Evolutionary conservation across 2,113 vertebrate species (phyloP).

Genomic region (Apteryx owenii): DNA sequence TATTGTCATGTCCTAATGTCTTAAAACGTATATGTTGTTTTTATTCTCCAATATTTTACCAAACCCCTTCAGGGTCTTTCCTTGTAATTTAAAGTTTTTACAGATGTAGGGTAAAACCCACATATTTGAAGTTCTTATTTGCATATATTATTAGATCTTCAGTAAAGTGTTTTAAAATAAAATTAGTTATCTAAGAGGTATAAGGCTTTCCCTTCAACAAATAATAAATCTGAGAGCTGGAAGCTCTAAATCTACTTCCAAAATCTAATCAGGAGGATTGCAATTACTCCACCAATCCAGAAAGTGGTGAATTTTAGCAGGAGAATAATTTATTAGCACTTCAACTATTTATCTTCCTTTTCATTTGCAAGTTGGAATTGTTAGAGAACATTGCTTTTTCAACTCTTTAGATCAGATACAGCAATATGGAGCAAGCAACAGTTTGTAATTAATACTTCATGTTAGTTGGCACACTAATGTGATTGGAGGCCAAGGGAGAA

Average conservation of each 20-base stretch:
- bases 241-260: not conserved
- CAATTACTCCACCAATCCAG: not conserved
- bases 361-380: not conserved
- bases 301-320: not conserved
- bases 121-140: not conserved
- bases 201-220: not conserved
- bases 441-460: not conserved
- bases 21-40: not conserved
- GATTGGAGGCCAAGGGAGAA: not conserved
- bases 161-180: not conserved
- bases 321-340: not conserved
- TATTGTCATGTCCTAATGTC: not conserved
- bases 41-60: not conserved
- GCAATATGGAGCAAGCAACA: not conserved
- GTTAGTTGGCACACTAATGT: not conserved
- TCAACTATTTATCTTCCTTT: not conserved
- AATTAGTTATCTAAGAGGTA: not conserved
- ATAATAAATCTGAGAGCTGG: not conserved
- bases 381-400: not conserved
- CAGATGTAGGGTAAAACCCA: not conserved
- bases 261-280: not conserved
- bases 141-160: not conserved
- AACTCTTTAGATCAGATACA: not conserved
- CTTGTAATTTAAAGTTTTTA: not conserved
- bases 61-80: not conserved